Conservation (phyloP, 1,140 invertebrate genomes). For the Brevipalpus yothersi region DNA sequence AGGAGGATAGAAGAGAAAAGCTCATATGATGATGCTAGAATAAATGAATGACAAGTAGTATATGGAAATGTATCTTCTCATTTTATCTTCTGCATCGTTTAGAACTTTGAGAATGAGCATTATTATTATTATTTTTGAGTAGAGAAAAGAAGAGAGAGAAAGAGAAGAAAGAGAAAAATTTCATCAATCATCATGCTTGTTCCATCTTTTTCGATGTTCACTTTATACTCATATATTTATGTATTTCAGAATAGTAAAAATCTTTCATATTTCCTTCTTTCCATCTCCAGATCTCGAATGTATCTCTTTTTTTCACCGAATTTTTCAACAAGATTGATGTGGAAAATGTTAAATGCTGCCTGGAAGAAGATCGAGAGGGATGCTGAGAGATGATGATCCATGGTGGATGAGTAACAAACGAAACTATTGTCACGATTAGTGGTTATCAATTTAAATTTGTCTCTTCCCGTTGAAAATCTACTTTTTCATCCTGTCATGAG, state of each 20-base stretch:
- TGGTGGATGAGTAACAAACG: no score
- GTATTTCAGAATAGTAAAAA: background rate
- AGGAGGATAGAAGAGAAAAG: background rate
- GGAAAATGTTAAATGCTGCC: no score
- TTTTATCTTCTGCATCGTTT: no score
- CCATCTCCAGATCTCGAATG: no score
- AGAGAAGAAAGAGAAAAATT: background rate
- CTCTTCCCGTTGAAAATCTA: no score
- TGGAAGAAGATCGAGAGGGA: no score
- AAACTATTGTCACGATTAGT: no score
- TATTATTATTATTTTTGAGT: background rate
- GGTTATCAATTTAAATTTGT: no score
- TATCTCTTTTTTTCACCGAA: no score
- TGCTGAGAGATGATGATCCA: no score
- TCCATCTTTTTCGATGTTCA: background rate
- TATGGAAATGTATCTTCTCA: background rate
- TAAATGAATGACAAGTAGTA: background rate
- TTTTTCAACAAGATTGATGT: background rate
- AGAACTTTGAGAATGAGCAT: no score
- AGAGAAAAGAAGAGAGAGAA: background rate
- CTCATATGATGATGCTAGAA: background rate
- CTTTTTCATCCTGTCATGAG: no score
- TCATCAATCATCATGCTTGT: background rate
- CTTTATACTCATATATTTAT: background rate
- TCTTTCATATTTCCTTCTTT: background rate